These are phyloP conservation scores for Characodon lateralis DNA, from an alignment of 2,797 vertebrate genomes.

Conservation along the genomic window DNA sequence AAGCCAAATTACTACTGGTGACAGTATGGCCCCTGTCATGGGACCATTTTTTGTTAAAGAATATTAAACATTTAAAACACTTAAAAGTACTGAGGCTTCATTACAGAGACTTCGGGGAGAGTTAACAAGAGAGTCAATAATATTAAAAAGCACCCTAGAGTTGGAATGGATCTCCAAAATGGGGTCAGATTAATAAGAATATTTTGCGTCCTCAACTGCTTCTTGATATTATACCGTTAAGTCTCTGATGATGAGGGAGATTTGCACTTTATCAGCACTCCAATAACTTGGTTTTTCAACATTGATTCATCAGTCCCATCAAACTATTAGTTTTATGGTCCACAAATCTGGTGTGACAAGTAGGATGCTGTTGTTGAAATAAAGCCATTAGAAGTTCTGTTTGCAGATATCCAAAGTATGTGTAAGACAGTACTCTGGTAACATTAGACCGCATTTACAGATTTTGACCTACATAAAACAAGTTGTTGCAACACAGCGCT, in stretches of 20 bases:
- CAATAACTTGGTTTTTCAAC: slow-evolving; percentile 37
- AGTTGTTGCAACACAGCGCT: background rate
- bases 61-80: slow-evolving; percentile 57
- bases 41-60: slow-evolving; percentile 39
- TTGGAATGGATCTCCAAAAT: slow-evolving; percentile 61
- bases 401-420: background rate
- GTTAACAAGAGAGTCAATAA: slow-evolving; percentile 65
- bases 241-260: slow-evolving; percentile 37
- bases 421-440: background rate
- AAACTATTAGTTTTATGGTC: background rate
- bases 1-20: slow-evolving; percentile 32
- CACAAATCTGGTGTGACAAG: background rate
- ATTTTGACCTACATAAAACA: background rate
- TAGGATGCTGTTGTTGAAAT: background rate
- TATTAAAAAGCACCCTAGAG: slow-evolving; percentile 60
- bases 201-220: slow-evolving; percentile 49
- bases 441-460: background rate
- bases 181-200: slow-evolving; percentile 55
- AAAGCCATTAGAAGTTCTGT: background rate
- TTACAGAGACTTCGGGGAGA: slow-evolving; percentile 48
- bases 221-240: slow-evolving; percentile 50
- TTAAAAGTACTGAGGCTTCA: slow-evolving; percentile 54
- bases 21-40: slow-evolving; percentile 37
- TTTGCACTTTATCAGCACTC: slow-evolving; percentile 41
- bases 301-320: slow-evolving; percentile 29